Conservation (phyloP, 2,113 vertebrate species). For the Pelodiscus sinensis region DNA sequence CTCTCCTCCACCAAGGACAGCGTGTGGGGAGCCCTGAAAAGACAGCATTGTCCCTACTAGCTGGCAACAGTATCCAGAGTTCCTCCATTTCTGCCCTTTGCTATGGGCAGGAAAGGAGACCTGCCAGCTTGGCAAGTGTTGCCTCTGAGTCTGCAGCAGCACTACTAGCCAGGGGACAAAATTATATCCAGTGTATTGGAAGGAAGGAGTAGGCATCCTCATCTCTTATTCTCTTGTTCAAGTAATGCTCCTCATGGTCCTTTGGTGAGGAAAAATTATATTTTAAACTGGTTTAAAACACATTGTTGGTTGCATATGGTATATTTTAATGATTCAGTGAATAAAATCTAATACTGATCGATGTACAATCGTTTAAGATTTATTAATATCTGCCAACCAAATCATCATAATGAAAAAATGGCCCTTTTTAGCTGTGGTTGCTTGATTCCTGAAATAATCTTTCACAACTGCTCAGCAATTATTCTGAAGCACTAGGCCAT, state of each 20-base stretch:
- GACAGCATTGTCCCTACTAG: too few species aligned
- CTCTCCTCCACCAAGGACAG: too few species aligned
- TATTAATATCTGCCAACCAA: conserved; percentile 40
- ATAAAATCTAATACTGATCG: conserved; percentile 2
- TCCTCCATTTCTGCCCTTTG: too few species aligned
- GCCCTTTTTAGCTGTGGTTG: background rate
- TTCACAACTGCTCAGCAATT: conserved; percentile 10
- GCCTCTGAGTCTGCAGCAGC: too few species aligned
- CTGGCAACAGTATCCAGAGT: too few species aligned
- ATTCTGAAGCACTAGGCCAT: background rate
- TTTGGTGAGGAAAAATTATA: conserved; percentile 6
- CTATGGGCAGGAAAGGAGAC: too few species aligned
- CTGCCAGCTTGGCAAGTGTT: too few species aligned
- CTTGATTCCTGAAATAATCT: background rate
- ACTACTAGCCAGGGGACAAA: background rate
- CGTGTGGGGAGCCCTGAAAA: too few species aligned
- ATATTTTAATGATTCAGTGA: background rate
- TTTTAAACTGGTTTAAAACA: background rate
- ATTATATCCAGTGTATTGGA: background rate
- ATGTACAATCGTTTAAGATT: conserved; percentile 31
- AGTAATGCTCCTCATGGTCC: background rate
- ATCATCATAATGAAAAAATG: background rate
- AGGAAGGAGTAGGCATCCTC: background rate
- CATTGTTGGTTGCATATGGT: background rate
- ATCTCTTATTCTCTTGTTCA: background rate